Evolutionary conservation across 1,140 invertebrate species (phyloP).

Genomic region (Solenopsis fugax): DNA sequence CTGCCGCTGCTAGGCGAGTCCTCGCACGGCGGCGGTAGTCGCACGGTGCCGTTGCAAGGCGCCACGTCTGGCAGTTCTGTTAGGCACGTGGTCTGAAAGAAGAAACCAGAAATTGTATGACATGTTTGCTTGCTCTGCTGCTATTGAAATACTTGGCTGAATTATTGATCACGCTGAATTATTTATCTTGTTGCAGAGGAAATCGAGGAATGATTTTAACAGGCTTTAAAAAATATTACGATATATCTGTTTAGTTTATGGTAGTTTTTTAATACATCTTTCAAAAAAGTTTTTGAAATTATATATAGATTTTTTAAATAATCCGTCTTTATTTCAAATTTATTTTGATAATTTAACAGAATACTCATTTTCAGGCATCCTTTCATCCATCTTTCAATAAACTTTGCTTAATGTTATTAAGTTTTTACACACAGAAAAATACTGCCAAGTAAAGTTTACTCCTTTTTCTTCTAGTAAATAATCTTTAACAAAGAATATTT

Average conservation of each 20-base stretch:
- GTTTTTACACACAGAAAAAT: too few species aligned
- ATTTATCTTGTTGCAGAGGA: background rate
- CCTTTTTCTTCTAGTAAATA: too few species aligned
- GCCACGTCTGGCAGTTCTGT: slow-evolving; percentile 87
- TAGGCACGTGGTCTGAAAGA: slow-evolving; percentile 87
- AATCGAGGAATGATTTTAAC: background rate
- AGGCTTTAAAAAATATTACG: background rate
- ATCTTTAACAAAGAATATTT: too few species aligned
- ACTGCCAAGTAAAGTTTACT: too few species aligned
- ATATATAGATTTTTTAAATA: background rate
- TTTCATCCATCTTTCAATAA: too few species aligned
- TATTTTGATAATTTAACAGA: background rate
- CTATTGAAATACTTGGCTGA: background rate
- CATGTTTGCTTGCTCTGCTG: background rate
- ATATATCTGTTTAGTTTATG: background rate
- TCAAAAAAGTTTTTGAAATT: background rate
- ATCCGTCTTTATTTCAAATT: too few species aligned
- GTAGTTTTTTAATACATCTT: background rate
- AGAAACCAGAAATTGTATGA: background rate
- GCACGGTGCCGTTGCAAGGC: slow-evolving; percentile 86
- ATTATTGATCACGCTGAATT: slow-evolving; percentile 5
- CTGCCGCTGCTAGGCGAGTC: slow-evolving; percentile 84
- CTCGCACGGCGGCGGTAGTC: slow-evolving; percentile 84
- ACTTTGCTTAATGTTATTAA: too few species aligned
- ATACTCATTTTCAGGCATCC: background rate